Conservation (phyloP, 2,888 invertebrate genomes). For the Stomorhina lunata region DNA sequence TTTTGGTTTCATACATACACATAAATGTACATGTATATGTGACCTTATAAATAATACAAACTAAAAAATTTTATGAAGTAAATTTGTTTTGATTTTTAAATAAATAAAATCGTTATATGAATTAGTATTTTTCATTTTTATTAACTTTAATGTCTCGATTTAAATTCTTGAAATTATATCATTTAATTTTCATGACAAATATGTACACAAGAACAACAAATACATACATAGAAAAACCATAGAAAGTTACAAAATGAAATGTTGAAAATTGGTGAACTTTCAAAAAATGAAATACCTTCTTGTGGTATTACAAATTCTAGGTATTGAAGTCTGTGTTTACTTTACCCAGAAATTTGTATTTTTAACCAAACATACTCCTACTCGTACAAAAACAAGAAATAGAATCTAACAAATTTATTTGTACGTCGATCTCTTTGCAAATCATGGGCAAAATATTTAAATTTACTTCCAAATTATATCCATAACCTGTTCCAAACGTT, state of each 20-base stretch:
- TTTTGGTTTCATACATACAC: too few relatives aligned
- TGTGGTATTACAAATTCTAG: not conserved
- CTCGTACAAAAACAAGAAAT: not conserved
- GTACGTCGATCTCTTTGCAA: not conserved
- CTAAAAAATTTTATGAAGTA: not conserved
- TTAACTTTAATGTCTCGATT: constrained; percentile 49
- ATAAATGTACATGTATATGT: not conserved
- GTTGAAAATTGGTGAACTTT: constrained; percentile 3
- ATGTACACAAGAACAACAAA: not conserved
- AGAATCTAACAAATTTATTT: not conserved
- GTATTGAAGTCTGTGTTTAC: not conserved
- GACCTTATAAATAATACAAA: not conserved
- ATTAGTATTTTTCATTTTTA: constrained; percentile 13
- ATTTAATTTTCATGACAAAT: constrained; percentile 23
- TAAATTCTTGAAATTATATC: constrained; percentile 29
- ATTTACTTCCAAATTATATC: too few relatives aligned
- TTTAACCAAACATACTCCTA: not conserved
- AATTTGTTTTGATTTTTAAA: not conserved
- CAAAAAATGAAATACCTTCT: constrained; percentile 8
- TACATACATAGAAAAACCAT: not conserved
- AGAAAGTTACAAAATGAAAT: not conserved
- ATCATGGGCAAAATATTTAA: not conserved
- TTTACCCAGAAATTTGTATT: not conserved
- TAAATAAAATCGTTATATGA: not conserved
- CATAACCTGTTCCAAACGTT: too few relatives aligned